Percentiles rank a stretch among this genome's conserved stretches.
Evolutionary conservation across 2,888 invertebrate genomes (phyloP).

Genomic region (Endomychus coccineus): DNA sequence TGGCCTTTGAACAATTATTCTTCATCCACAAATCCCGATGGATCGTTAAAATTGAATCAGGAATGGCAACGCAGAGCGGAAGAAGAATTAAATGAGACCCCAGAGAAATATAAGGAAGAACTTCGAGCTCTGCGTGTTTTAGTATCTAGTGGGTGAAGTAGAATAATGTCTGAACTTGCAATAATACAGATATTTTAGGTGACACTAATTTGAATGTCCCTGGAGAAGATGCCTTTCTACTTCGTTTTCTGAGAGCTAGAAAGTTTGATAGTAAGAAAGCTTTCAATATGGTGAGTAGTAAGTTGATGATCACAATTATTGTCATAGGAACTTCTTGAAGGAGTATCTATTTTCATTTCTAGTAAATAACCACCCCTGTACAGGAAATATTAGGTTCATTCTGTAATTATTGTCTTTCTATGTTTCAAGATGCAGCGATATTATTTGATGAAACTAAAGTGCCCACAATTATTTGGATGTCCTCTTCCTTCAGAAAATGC

Average conservation of each 20-base stretch:
- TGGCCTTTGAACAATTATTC: too few species aligned
- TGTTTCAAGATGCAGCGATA: constrained; percentile 41
- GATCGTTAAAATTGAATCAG: constrained; percentile 16
- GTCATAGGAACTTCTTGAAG: background rate
- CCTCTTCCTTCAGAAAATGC: constrained; percentile 38
- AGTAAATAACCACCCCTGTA: too few species aligned
- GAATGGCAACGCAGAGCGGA: constrained; percentile 37
- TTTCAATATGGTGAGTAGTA: constrained; percentile 40
- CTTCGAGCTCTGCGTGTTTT: constrained; percentile 30
- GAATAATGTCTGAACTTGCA: too few species aligned
- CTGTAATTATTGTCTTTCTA: constrained; percentile 9
- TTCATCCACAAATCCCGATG: too few species aligned
- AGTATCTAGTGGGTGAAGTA: constrained; percentile 32
- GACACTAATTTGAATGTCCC: constrained; percentile 41
- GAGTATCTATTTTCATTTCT: background rate
- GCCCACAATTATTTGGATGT: constrained; percentile 42
- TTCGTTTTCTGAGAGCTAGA: constrained; percentile 52
- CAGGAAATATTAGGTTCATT: too few species aligned
- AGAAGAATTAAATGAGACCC: constrained; percentile 40
- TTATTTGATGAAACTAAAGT: constrained; percentile 44
- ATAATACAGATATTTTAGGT: constrained; percentile 29
- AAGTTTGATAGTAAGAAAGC: constrained; percentile 47
- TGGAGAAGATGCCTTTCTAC: constrained; percentile 49
- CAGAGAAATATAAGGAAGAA: constrained; percentile 36
- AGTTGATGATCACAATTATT: background rate